phyloP scores from a whole-genome alignment of 2,888 invertebrate genomes.

The Diplazon laetatorius region DNA sequence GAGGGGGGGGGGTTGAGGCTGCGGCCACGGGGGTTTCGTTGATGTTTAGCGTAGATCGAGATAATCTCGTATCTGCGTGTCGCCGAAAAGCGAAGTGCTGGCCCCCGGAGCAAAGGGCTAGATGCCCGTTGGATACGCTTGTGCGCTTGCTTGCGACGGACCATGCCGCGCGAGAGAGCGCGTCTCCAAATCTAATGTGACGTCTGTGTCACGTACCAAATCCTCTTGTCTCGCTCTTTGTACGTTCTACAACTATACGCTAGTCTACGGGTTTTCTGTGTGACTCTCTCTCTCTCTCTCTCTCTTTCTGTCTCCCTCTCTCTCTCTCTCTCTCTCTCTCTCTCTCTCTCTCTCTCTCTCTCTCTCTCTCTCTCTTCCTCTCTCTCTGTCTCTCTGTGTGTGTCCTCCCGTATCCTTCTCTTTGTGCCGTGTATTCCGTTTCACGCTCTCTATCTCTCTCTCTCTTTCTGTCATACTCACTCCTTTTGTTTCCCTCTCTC shows the following conservation, averaged over 20 bases:
- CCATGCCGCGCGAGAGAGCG: constrained; percentile 73
- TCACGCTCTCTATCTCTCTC: constrained; percentile 54
- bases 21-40: constrained; percentile 63
- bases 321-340: no score
- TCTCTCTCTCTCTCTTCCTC: constrained; percentile 19
- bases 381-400: constrained; percentile 31
- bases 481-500: constrained; percentile 29
- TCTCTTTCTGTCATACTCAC: constrained; percentile 54
- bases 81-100: constrained; percentile 80
- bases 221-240: constrained; percentile 36
- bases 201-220: constrained; percentile 80
- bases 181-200: constrained; percentile 81
- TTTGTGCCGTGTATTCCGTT: no score
- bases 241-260: constrained; percentile 26
- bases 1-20: no score
- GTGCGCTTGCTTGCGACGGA: constrained; percentile 67
- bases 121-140: constrained; percentile 74
- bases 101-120: constrained; percentile 69
- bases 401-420: constrained; percentile 41
- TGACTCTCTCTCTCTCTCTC: constrained; percentile 39
- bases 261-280: constrained; percentile 36
- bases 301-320: not conserved
- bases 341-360: no score
- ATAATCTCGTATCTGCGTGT: constrained; percentile 79
- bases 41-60: constrained; percentile 82